Evolutionary conservation across 2,797 vertebrate genomes (phyloP).

Genomic region (Paguma larvata): DNA sequence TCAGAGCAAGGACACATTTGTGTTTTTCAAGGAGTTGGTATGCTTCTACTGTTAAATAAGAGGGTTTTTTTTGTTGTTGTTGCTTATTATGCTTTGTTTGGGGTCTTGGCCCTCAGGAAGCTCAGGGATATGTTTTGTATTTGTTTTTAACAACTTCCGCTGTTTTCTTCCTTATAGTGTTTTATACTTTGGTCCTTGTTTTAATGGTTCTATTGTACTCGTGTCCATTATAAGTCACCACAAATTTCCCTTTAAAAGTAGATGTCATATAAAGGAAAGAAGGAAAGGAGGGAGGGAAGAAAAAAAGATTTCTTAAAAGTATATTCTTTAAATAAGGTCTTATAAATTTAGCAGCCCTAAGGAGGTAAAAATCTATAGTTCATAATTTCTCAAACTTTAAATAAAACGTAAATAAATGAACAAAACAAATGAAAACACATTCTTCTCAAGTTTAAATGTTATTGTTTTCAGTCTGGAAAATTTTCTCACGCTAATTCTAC

Average conservation of each 20-base stretch:
- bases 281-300: background rate
- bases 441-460: slow-evolving; percentile 25
- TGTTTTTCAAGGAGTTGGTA: background rate
- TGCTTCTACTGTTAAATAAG: background rate
- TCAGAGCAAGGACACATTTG: background rate
- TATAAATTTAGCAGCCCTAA: background rate
- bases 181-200: slow-evolving; percentile 55
- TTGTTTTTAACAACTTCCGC: background rate
- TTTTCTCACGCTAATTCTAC: background rate
- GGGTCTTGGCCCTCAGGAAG: background rate
- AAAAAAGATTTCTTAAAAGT: background rate
- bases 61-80: background rate
- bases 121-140: background rate
- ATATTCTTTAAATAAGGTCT: background rate
- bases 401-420: background rate
- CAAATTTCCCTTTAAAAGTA: slow-evolving; percentile 63
- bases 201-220: background rate
- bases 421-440: background rate
- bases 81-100: background rate
- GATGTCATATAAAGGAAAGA: background rate
- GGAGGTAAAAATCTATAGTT: background rate
- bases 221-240: background rate
- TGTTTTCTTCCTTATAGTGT: background rate
- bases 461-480: background rate
- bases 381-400: background rate